A percentile compares a stretch with the other conserved stretches of the same genome.
Conservation (phyloP, 2,888 invertebrate genomes). For the Therioaphis trifolii region DNA sequence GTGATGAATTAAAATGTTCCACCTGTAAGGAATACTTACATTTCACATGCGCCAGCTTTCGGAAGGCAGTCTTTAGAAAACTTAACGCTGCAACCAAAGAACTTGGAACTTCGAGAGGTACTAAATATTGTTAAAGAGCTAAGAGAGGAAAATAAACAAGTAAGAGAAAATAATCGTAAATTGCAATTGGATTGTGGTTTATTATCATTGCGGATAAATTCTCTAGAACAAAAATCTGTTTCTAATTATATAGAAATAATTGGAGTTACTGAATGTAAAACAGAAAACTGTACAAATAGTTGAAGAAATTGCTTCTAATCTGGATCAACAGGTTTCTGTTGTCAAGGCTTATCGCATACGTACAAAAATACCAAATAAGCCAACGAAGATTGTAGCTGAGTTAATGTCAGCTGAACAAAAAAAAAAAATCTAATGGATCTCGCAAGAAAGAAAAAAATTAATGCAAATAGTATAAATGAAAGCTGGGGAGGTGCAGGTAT, state of each 20-base stretch:
- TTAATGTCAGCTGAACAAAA: slow-evolving; percentile 2
- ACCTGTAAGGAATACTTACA: background rate
- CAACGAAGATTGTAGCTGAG: slow-evolving; percentile 20
- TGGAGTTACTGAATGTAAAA: background rate
- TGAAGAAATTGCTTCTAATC: too few species aligned
- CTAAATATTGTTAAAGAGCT: slow-evolving; percentile 9
- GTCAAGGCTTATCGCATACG: slow-evolving; percentile 15
- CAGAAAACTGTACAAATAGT: too few species aligned
- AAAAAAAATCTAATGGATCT: background rate
- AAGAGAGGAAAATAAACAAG: too few species aligned
- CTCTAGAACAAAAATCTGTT: background rate
- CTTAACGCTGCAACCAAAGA: background rate
- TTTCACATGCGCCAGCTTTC: background rate
- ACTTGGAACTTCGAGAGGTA: background rate
- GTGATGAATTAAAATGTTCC: too few species aligned
- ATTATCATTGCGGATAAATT: background rate
- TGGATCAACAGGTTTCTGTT: background rate
- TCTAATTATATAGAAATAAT: slow-evolving; percentile 23
- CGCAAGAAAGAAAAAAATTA: background rate
- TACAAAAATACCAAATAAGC: slow-evolving; percentile 11
- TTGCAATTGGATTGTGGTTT: background rate
- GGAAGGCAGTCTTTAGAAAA: slow-evolving; percentile 7
- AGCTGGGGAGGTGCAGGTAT: slow-evolving; percentile 14
- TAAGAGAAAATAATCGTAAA: slow-evolving; percentile 1
- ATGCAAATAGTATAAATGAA: background rate